Conservation (phyloP, 2,888 invertebrate species). For the Tenthredo notha region DNA sequence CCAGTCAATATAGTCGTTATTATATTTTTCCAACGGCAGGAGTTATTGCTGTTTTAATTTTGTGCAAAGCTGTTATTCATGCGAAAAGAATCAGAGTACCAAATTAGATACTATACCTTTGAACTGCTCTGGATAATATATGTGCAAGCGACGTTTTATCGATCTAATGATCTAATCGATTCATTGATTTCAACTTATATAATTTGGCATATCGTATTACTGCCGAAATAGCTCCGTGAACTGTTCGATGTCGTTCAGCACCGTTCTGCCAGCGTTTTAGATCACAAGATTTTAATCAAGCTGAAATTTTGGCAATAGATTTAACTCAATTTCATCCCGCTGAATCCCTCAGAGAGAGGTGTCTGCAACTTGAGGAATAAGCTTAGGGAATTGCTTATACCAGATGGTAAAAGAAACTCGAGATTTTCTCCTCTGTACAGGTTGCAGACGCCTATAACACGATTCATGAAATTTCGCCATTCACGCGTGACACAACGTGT, state of each 20-base stretch:
- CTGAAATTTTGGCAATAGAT: constrained; percentile 5
- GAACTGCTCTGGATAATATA: neutral
- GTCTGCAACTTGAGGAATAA: constrained; percentile 10
- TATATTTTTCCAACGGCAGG: neutral
- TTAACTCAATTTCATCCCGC: neutral
- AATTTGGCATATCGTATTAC: neutral
- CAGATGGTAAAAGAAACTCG: neutral
- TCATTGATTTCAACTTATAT: neutral
- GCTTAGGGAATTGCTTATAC: neutral
- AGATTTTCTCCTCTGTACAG: neutral
- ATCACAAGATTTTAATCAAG: constrained; percentile 26
- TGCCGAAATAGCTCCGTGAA: constrained; percentile 1
- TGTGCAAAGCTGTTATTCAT: neutral
- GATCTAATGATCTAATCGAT: neutral
- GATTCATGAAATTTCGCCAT: neutral
- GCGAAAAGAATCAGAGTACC: neutral
- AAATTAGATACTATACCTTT: neutral
- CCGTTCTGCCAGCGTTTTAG: neutral
- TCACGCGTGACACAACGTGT: neutral
- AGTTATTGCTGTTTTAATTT: neutral
- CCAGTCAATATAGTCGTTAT: neutral
- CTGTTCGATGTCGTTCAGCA: neutral
- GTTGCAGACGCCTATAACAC: neutral
- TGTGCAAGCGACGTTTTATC: neutral
- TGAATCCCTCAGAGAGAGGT: neutral